phyloP scores from a whole-genome alignment of 30 jellyfish, hydroid and myxozoan genomes.

The Euphysa ruthae region DNA sequence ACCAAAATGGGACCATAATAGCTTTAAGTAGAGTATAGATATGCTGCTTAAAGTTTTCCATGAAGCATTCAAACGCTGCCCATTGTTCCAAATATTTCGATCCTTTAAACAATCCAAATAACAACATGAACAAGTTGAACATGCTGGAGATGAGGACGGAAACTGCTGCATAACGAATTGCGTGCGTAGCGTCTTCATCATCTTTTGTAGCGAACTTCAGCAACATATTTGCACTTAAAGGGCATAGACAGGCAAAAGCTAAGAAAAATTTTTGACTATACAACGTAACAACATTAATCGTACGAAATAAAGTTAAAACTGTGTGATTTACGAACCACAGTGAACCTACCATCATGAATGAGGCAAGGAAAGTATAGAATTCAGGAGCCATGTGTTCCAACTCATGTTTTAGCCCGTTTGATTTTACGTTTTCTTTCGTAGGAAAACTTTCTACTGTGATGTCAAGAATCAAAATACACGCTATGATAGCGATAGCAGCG shows the following conservation, averaged over 20 bases:
- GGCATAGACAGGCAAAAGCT: constrained; percentile 22
- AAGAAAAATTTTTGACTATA: constrained; percentile 19
- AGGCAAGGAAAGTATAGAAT: background rate
- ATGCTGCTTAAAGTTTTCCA: constrained; percentile 1
- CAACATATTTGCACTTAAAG: constrained; percentile 15
- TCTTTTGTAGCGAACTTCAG: background rate
- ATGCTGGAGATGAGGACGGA: constrained; percentile 8
- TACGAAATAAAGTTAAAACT: constrained; percentile 16
- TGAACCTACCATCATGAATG: constrained; percentile 1
- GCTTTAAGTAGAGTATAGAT: constrained; percentile 4
- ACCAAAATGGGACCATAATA: constrained; percentile 21
- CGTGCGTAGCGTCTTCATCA: background rate
- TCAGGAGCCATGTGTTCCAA: constrained; percentile 16
- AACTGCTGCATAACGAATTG: constrained; percentile 18
- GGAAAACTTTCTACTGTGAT: constrained; percentile 33
- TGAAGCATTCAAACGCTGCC: constrained; percentile 1
- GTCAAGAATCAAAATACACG: constrained; percentile 26
- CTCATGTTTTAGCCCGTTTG: background rate
- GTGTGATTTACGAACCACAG: constrained; percentile 35
- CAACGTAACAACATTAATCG: constrained; percentile 4
- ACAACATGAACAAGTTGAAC: constrained; percentile 2
- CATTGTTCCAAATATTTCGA: background rate
- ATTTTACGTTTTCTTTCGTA: background rate
- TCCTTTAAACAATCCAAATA: background rate
- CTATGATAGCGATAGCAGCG: constrained; percentile 33